Base-by-base conservation (phyloP, 2,888 invertebrate genomes). In the Coenonympha glycerion region DNA sequence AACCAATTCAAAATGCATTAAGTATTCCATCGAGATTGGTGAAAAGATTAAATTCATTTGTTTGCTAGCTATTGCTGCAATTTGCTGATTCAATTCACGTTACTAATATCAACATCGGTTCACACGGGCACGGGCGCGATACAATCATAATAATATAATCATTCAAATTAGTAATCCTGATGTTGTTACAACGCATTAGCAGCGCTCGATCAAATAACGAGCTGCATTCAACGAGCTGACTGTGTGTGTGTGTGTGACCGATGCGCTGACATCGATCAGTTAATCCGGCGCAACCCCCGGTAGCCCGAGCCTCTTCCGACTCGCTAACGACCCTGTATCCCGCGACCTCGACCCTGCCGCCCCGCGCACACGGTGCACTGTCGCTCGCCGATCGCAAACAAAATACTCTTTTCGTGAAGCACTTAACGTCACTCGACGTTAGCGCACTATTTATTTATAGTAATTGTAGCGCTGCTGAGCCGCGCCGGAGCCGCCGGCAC, bases 391-490 rank as follows among this genome's bases (percentile, higher is more conserved):
- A 42, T 40, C 39, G 47, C 66, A 60, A 66, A 73, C 73, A 75
- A 72, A 76, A 75, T 64, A 62, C 59, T 58, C 59, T 68, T 73
- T 71, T 79, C 80, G 74, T 77, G 58, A 62, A 59, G 65, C 82
- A 82, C 82, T 84, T 76, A 80, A 79, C 81, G 75, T 79, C 75
- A 73, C 63, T 74, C 63, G 70, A 69, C 64, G 65, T 67, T 66
- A 68, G 59, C 61, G 66, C 68, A 68, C 73, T 78, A 73, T 81
- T 80, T 81, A 79, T 80, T 83, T 79, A 65, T 73, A 74, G 67
- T 81, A 78, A 82, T 79, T 70, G 74, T 77, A 79, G 83, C 81
- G 79, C 76, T 75, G 69, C 72, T 74, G 54, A 53, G 63, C 68
- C 70, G 73, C 74, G 69, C 69, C 68, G 60, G 64, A 68, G 72